Base-by-base conservation (phyloP, 2,888 invertebrate genomes). In the Lasioglossum malachurum region DNA sequence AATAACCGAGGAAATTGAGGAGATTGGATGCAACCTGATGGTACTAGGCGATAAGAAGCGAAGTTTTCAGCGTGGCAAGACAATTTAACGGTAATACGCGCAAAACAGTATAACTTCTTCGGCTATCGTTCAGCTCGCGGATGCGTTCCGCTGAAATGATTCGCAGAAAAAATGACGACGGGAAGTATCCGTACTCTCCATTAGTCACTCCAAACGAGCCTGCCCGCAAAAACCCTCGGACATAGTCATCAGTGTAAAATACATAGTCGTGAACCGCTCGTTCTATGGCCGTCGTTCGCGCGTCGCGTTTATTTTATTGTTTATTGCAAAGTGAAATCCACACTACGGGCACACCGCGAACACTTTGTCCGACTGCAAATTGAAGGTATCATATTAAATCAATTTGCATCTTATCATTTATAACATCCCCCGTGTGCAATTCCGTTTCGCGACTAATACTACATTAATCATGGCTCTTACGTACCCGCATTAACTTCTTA, bases 1-100 rank as follows among this genome's bases (percentile, higher is more conserved):
- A 85, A 27, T 46, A 46, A 23, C 44, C 53, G 53, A 69, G 75
- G 80, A 85, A 84, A 85, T 85, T 57, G 84, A 84, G 75, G 60
- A 87, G 81, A 72, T 76, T 71, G 82, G 49, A 75, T 64, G 73
- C 49, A 89, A 82, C 78, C 72, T 38, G 75, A 80, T 72, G 85
- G 53, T 73, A 46, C 16, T 14, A 35, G 16, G 27, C 53, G 84
- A 85, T 84, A 85, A 85, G 79, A 85, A 85, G 46, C 35, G 19
- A 49, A 84, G 76, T 84, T 84, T 83, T 69, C 84, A 84, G 8
- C 74, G 75, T 64, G 31, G 64, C 38, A 27, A 27, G 44, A 78
- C 44, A 71, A 72, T 84, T 84, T 84, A 79, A 84, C 85, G 79
- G 79, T 79, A 76, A 85, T 79, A 44, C 78, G 64, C 57, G 76